Evolutionary conservation across 2,888 invertebrate species (phyloP).

Genomic region (Agrenia bidenticulata): DNA sequence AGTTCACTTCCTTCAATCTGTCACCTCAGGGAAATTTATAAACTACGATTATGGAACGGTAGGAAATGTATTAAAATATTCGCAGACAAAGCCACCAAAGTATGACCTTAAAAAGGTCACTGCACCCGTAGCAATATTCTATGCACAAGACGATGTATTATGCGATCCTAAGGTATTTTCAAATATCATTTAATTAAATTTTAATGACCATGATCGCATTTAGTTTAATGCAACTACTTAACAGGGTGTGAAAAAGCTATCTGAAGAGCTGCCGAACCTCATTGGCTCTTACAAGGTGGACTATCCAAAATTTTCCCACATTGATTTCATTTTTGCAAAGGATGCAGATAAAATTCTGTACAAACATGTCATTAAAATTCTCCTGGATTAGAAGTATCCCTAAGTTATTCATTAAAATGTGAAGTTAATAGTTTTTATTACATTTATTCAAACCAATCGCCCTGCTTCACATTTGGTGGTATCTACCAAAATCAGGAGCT

Average conservation of each 20-base stretch:
- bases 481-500: slow-evolving; percentile 1
- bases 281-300: slow-evolving; percentile 7
- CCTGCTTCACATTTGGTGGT: slow-evolving; percentile 4
- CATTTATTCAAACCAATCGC: not conserved
- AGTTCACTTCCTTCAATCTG: slow-evolving; percentile 13
- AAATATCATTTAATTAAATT: not conserved
- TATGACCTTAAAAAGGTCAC: slow-evolving; percentile 21
- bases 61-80: slow-evolving; percentile 17
- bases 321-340: slow-evolving; percentile 25
- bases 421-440: not conserved
- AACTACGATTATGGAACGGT: slow-evolving; percentile 27
- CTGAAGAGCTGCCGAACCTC: slow-evolving; percentile 19
- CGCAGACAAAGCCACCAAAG: slow-evolving; percentile 11
- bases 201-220: not conserved
- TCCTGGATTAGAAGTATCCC: too few relatives aligned
- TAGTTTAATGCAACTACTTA: not conserved
- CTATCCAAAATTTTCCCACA: slow-evolving; percentile 17
- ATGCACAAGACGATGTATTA: slow-evolving; percentile 18
- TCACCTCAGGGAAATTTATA: slow-evolving; percentile 16
- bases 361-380: not conserved
- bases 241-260: slow-evolving; percentile 9
- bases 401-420: too few relatives aligned
- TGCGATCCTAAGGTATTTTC: slow-evolving; percentile 25
- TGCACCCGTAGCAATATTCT: slow-evolving; percentile 20
- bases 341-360: slow-evolving; percentile 28